phyloP scores from a whole-genome alignment of 2,797 vertebrate species.

The Lutjanus campechanus region DNA sequence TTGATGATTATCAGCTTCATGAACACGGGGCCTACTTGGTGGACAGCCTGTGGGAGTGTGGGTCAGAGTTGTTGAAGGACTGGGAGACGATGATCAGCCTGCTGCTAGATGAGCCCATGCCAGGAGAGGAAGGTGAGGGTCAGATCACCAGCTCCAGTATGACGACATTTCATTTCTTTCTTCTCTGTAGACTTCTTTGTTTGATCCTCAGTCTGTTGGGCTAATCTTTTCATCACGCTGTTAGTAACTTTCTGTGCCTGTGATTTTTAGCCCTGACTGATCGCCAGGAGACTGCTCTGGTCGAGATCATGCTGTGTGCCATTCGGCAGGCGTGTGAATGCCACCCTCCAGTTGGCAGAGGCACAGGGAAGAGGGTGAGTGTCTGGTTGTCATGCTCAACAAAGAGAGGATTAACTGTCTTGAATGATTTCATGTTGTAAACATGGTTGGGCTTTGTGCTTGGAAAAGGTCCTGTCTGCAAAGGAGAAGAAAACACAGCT shows the following conservation, averaged over 20 bases:
- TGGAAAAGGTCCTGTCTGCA: constrained; percentile 92
- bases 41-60: constrained; percentile 99
- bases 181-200: no score
- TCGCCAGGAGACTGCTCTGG: constrained; percentile 95
- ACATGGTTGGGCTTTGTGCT: constrained; percentile 21
- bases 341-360: constrained; percentile 97
- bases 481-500: constrained; percentile 98
- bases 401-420: not conserved
- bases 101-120: constrained; percentile 94
- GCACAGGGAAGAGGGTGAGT: constrained; percentile 94
- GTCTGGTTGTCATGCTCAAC: not conserved
- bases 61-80: constrained; percentile 95
- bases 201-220: no score
- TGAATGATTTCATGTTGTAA: constrained; percentile 4
- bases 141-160: no score
- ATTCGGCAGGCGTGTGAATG: constrained; percentile 97
- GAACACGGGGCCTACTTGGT: constrained; percentile 98
- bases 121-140: constrained; percentile 93
- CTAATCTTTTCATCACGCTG: not conserved
- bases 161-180: not conserved
- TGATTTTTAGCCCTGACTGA: constrained; percentile 91
- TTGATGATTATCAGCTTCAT: constrained; percentile 87
- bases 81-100: constrained; percentile 99
- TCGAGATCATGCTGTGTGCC: constrained; percentile 98
- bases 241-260: not conserved